Percentiles rank a stretch among this genome's conserved stretches.
These are phyloP conservation scores for Pandemis corylana DNA, from an alignment of 2,888 invertebrate species.

Conservation along the genomic window DNA sequence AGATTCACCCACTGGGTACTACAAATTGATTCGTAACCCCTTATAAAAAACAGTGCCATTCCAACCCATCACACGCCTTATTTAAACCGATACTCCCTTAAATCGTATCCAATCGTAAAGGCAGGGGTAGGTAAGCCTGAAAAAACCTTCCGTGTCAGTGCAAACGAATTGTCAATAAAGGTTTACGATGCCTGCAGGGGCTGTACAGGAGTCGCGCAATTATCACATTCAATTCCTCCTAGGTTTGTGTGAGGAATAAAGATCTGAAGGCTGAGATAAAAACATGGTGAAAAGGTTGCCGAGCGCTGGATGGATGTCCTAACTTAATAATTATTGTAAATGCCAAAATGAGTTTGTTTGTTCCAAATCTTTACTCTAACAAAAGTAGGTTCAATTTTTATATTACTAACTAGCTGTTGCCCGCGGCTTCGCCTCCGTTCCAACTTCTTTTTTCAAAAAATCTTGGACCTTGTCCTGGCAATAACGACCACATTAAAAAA, in stretches of 20 bases:
- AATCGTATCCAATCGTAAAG: constrained; percentile 41
- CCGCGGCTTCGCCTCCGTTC: too few species aligned
- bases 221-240: constrained; percentile 25
- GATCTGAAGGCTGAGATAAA: constrained; percentile 4
- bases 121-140: constrained; percentile 49
- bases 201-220: constrained; percentile 42
- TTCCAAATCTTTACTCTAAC: too few species aligned
- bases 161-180: constrained; percentile 61
- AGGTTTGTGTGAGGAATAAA: constrained; percentile 10
- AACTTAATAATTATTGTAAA: not conserved
- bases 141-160: constrained; percentile 56
- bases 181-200: constrained; percentile 48
- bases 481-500: too few species aligned
- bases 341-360: too few species aligned
- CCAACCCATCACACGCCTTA: constrained; percentile 45
- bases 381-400: too few species aligned
- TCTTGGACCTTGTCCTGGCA: too few species aligned
- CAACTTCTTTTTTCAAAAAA: too few species aligned
- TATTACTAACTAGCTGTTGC: too few species aligned
- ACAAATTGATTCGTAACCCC: not conserved
- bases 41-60: constrained; percentile 5
- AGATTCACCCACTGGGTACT: not conserved
- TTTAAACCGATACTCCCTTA: constrained; percentile 40
- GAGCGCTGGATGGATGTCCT: not conserved
- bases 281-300: constrained; percentile 15